A percentile compares a stretch with the other conserved stretches of the same genome.
Conservation (phyloP, 2,888 invertebrate species). For the Eutolmus rufibarbis region DNA sequence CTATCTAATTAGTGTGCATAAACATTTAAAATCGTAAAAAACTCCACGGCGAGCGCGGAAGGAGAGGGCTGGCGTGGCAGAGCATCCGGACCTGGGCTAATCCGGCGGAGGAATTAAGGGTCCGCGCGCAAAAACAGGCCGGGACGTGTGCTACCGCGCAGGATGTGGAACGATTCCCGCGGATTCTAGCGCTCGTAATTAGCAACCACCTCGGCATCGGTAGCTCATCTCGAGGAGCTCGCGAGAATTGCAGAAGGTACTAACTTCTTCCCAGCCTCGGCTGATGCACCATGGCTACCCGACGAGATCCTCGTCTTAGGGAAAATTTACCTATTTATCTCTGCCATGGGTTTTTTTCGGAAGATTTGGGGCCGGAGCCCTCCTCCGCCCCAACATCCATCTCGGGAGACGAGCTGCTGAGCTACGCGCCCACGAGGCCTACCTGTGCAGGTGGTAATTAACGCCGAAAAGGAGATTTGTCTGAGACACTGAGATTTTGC, state of each 20-base stretch:
- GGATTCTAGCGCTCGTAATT: not conserved
- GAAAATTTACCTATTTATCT: slow-evolving; percentile 26
- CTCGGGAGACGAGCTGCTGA: not conserved
- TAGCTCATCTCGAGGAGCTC: not conserved
- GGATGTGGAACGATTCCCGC: not conserved
- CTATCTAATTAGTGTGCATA: slow-evolving; percentile 46
- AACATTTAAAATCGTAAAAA: slow-evolving; percentile 48
- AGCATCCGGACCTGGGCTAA: not conserved
- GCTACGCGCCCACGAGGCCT: slow-evolving; percentile 2
- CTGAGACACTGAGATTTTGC: not conserved
- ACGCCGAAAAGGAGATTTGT: slow-evolving; percentile 33
- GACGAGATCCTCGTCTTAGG: not conserved
- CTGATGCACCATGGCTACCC: not conserved
- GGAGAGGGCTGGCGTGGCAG: not conserved
- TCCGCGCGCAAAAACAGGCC: not conserved
- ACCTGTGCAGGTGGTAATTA: slow-evolving; percentile 24
- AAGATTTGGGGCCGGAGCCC: not conserved
- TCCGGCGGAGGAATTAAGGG: not conserved
- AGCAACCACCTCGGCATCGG: not conserved
- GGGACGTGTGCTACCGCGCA: slow-evolving; percentile 1
- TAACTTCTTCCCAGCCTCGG: not conserved
- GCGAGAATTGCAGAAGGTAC: not conserved
- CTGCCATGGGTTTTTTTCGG: slow-evolving; percentile 26
- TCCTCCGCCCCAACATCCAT: not conserved
- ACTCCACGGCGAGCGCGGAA: not conserved